These are phyloP conservation scores for Euwallacea fornicatus DNA, from an alignment of 1,140 invertebrate genomes.

Conservation along the genomic window DNA sequence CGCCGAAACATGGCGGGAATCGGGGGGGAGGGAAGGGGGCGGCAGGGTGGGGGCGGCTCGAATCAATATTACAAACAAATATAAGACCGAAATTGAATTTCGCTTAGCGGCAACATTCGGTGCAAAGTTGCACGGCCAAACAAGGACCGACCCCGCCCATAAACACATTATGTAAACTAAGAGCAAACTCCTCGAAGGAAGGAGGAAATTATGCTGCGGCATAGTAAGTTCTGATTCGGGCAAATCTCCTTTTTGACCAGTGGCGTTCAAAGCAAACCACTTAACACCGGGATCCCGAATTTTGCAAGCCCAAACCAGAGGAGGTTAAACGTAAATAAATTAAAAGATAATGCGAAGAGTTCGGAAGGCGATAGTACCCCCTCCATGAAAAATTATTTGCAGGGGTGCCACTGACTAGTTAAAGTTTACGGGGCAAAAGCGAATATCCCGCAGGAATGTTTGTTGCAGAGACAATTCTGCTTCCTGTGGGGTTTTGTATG, in stretches of 20 bases:
- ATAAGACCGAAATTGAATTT: constrained; percentile 41
- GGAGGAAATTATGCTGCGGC: constrained; percentile 39
- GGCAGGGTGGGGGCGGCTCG: constrained; percentile 16
- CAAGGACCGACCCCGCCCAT: constrained; percentile 29
- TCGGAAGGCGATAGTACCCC: neutral
- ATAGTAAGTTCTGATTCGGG: constrained; percentile 34
- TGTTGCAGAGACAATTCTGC: constrained; percentile 23
- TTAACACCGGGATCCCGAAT: neutral
- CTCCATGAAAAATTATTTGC: neutral
- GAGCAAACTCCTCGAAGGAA: constrained; percentile 38
- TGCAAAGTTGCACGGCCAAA: constrained; percentile 33
- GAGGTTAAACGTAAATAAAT: neutral
- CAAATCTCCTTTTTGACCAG: constrained; percentile 20
- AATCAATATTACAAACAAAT: constrained; percentile 42
- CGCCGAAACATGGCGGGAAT: neutral
- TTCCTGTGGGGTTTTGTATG: constrained; percentile 10
- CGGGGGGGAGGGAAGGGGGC: neutral
- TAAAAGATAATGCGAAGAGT: neutral
- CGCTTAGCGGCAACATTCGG: constrained; percentile 34
- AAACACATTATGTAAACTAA: constrained; percentile 42
- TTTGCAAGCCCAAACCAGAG: neutral
- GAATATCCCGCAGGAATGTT: constrained; percentile 28
- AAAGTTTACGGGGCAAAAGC: constrained; percentile 15
- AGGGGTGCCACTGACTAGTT: neutral
- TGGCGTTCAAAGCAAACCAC: constrained; percentile 10